These are phyloP conservation scores for Scaptomyza graminum DNA, from an alignment of 1,140 invertebrate genomes.

Conservation along the genomic window DNA sequence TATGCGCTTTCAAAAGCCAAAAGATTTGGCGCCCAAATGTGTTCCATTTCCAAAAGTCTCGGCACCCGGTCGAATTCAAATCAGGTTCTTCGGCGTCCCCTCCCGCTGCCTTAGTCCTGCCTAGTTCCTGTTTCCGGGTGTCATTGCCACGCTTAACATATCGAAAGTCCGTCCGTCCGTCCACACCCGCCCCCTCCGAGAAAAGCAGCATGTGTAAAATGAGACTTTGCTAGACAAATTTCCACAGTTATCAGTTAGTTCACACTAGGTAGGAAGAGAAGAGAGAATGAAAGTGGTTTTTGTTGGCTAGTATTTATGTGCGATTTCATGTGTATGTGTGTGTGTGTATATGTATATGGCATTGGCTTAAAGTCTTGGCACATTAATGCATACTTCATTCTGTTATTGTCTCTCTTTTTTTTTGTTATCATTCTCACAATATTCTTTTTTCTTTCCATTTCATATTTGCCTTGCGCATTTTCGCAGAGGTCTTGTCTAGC, in stretches of 20 bases:
- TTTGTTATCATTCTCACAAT: neutral
- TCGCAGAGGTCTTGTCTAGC: slow-evolving; percentile 88
- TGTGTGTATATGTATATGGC: neutral
- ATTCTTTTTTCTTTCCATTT: slow-evolving; percentile 7
- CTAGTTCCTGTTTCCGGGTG: slow-evolving; percentile 13
- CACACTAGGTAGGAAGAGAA: neutral
- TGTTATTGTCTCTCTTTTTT: slow-evolving; percentile 17
- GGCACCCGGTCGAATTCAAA: neutral
- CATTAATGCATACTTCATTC: slow-evolving; percentile 34
- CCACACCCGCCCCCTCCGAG: neutral
- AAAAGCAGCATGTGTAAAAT: slow-evolving; percentile 25
- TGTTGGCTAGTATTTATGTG: neutral
- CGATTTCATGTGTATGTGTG: neutral
- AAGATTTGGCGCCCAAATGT: slow-evolving; percentile 65
- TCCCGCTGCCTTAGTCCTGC: slow-evolving; percentile 5
- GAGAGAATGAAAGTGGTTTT: slow-evolving; percentile 24
- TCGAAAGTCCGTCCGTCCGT: neutral
- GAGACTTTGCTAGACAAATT: slow-evolving; percentile 34
- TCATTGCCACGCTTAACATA: slow-evolving; percentile 28
- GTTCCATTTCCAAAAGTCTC: neutral
- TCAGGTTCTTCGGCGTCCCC: neutral
- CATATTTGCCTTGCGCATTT: slow-evolving; percentile 63
- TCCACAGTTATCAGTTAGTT: slow-evolving; percentile 9
- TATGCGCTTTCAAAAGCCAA: slow-evolving; percentile 74
- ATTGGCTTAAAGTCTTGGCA: slow-evolving; percentile 29